Percentiles rank a stretch among this genome's conserved stretches.
Conservation (phyloP, 2,113 vertebrate species). For the Phocoena phocoena region DNA sequence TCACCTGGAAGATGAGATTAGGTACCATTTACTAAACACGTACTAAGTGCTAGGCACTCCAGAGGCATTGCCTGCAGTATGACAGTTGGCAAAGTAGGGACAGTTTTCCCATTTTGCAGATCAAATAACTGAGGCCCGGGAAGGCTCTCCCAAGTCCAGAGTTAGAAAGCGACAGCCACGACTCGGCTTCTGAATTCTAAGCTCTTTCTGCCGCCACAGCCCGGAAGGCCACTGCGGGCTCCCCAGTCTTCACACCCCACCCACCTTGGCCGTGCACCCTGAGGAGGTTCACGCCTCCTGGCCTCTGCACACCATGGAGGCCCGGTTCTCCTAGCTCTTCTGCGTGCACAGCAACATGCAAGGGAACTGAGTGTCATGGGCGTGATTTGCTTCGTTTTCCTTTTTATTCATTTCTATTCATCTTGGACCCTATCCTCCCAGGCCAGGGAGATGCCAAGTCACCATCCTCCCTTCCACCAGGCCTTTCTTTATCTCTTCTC, state of each 20-base stretch:
- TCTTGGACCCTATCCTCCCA: neutral
- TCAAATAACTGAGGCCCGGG: neutral
- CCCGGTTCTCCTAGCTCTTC: neutral
- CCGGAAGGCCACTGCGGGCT: accelerated
- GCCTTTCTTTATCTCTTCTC: neutral
- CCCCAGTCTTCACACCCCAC: neutral
- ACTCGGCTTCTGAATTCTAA: neutral
- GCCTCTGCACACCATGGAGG: neutral
- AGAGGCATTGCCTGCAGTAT: neutral
- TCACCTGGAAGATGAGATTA: neutral
- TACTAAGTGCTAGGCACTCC: neutral
- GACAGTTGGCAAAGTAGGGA: neutral
- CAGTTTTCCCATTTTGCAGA: neutral
- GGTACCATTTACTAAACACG: neutral
- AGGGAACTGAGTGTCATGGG: accelerated
- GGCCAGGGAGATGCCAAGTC: neutral
- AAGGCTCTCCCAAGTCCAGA: neutral
- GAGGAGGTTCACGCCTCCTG: neutral
- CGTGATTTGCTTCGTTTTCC: neutral
- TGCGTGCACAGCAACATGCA: neutral
- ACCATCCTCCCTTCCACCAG: neutral
- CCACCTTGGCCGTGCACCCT: accelerated
- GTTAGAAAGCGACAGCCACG: neutral
- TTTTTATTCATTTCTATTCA: neutral
- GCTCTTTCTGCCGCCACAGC: neutral